Conservation (phyloP, 2,797 vertebrate genomes). For the Eulemur coronatus region DNA sequence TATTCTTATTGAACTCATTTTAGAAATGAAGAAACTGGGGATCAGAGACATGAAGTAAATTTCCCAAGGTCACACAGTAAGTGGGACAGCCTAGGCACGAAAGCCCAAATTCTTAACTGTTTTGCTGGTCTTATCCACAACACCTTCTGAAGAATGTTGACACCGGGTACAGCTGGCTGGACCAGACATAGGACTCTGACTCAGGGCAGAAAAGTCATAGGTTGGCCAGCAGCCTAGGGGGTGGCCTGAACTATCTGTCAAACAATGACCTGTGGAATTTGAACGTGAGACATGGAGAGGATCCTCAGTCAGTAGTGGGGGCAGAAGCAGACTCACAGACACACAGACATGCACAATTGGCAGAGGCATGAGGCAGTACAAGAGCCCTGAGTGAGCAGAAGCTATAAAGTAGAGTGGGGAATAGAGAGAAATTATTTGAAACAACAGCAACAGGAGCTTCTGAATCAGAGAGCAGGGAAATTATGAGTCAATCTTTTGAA, state of each 20-base stretch:
- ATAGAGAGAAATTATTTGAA: constrained; percentile 8
- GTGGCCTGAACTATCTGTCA: background rate
- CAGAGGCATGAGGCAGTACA: background rate
- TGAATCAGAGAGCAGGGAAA: background rate
- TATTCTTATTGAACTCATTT: constrained; percentile 10
- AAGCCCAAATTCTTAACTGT: constrained; percentile 22
- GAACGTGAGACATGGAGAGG: background rate
- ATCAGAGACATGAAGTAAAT: constrained; percentile 20
- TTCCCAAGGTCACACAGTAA: background rate
- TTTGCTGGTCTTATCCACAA: background rate
- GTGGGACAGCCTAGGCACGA: background rate
- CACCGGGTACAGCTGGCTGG: background rate
- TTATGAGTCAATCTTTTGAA: background rate
- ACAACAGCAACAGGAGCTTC: constrained; percentile 2
- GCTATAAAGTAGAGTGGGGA: background rate
- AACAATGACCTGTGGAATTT: constrained; percentile 17
- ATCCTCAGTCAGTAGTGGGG: background rate
- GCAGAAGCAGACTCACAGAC: background rate
- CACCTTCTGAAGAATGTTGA: constrained; percentile 39
- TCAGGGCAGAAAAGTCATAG: background rate
- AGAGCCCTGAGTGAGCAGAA: constrained; percentile 28
- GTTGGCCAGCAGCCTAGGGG: background rate
- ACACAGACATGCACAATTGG: background rate
- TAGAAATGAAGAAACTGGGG: constrained; percentile 36
- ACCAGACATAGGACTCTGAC: background rate